Evolutionary conservation across 2,113 vertebrate species (phyloP).

Genomic region (Labrus mixtus): DNA sequence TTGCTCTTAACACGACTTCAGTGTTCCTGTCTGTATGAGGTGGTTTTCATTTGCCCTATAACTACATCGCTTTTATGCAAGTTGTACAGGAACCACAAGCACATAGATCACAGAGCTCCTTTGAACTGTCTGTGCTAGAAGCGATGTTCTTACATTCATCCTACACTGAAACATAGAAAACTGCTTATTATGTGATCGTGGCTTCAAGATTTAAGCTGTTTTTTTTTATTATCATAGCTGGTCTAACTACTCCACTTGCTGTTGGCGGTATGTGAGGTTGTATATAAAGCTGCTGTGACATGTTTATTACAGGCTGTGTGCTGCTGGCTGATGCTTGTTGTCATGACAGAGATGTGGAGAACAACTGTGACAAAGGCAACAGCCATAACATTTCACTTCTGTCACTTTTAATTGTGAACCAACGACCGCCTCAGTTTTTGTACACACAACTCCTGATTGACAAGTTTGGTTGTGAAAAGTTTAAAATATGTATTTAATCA

Average conservation of each 20-base stretch:
- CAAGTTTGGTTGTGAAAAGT: background rate
- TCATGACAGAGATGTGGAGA: slow-evolving; percentile 12
- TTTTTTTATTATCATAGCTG: background rate
- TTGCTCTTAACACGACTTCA: background rate
- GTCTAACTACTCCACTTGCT: slow-evolving; percentile 5
- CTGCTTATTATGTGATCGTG: slow-evolving; percentile 42
- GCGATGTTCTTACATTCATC: background rate
- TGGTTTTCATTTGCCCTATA: slow-evolving; percentile 21
- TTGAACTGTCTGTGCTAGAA: slow-evolving; percentile 20
- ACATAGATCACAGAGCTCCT: slow-evolving; percentile 35
- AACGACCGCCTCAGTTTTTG: background rate
- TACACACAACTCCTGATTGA: background rate
- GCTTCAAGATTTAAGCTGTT: slow-evolving; percentile 4
- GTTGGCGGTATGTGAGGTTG: slow-evolving; percentile 4
- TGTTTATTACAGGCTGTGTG: slow-evolving; percentile 43
- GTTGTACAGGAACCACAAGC: slow-evolving; percentile 10
- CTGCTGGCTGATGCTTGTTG: slow-evolving; percentile 8
- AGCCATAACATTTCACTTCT: background rate
- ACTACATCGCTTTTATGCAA: slow-evolving; percentile 26
- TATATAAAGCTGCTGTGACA: slow-evolving; percentile 40
- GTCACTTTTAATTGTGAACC: background rate
- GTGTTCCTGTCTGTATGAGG: background rate
- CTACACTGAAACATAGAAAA: background rate
- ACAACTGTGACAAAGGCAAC: background rate
- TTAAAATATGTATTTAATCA: background rate